These are phyloP conservation scores for Thamnophis elegans DNA, from an alignment of 2,797 vertebrate genomes.

Conservation along the genomic window DNA sequence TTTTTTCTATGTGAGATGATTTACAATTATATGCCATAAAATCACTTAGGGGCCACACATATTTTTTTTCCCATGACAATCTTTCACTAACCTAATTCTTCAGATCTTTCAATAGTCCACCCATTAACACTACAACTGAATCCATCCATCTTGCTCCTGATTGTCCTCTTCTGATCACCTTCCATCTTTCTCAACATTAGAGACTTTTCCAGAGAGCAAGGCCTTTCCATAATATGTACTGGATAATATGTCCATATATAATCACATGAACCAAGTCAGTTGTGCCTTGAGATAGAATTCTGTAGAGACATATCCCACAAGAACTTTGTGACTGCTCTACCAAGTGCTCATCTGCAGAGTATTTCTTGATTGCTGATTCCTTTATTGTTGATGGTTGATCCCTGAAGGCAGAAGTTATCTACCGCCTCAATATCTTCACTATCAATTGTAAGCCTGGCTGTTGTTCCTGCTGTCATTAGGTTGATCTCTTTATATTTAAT, in stretches of 20 bases:
- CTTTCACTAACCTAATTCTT: background rate
- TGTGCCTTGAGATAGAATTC: background rate
- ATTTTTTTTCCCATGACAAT: background rate
- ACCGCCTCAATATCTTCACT: background rate
- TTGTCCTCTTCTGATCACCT: background rate
- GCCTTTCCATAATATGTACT: background rate
- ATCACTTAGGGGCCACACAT: background rate
- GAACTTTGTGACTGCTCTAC: background rate
- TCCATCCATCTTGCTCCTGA: background rate
- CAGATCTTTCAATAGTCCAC: background rate
- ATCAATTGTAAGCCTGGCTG: background rate
- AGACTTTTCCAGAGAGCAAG: background rate
- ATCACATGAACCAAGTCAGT: background rate
- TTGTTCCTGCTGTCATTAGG: background rate
- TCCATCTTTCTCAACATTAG: background rate
- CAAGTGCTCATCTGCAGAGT: background rate
- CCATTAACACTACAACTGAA: background rate
- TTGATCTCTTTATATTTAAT: background rate
- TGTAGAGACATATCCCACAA: background rate
- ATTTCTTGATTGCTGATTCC: background rate
- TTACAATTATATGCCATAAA: background rate
- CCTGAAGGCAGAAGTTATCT: background rate
- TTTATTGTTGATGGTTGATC: background rate
- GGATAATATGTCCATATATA: background rate
- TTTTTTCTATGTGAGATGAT: background rate